Conservation (phyloP, 1,140 invertebrate genomes). For the Mylabris phalerata region DNA sequence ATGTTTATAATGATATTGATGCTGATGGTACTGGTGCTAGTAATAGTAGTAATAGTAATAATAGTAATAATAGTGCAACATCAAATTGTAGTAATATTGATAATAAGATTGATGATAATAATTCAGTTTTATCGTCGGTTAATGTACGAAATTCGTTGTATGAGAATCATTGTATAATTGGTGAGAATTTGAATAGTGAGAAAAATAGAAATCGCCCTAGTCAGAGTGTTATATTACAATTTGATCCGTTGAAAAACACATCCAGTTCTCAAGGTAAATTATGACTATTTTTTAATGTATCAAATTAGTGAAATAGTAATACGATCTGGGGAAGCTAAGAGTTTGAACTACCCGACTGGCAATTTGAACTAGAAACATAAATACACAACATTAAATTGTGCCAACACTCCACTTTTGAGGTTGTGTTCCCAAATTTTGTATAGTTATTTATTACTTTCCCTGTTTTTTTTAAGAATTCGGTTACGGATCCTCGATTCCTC, state of each 20-base stretch:
- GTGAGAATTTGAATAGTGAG: neutral
- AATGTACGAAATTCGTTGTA: constrained; percentile 26
- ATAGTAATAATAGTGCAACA: constrained; percentile 25
- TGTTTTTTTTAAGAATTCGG: too few relatives aligned
- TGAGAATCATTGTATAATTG: constrained; percentile 22
- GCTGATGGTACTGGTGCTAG: neutral
- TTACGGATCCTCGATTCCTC: too few relatives aligned
- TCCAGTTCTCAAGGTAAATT: neutral
- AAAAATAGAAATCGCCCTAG: constrained; percentile 19
- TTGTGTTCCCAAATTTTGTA: too few relatives aligned
- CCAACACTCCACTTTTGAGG: too few relatives aligned
- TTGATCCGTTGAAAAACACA: constrained; percentile 33
- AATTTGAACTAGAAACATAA: too few relatives aligned
- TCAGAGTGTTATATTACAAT: constrained; percentile 39
- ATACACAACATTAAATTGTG: too few relatives aligned
- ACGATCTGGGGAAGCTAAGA: too few relatives aligned
- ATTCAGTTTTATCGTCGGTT: constrained; percentile 18
- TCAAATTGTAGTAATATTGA: constrained; percentile 9
- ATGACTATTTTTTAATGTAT: too few relatives aligned
- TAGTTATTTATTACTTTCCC: too few relatives aligned
- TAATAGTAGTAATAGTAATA: constrained; percentile 22
- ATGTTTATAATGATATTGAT: constrained; percentile 32
- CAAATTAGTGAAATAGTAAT: too few relatives aligned
- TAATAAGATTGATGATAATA: constrained; percentile 18
- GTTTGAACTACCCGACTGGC: too few relatives aligned